phyloP scores from a whole-genome alignment of 2,797 vertebrate genomes.

The Danio choprae region DNA sequence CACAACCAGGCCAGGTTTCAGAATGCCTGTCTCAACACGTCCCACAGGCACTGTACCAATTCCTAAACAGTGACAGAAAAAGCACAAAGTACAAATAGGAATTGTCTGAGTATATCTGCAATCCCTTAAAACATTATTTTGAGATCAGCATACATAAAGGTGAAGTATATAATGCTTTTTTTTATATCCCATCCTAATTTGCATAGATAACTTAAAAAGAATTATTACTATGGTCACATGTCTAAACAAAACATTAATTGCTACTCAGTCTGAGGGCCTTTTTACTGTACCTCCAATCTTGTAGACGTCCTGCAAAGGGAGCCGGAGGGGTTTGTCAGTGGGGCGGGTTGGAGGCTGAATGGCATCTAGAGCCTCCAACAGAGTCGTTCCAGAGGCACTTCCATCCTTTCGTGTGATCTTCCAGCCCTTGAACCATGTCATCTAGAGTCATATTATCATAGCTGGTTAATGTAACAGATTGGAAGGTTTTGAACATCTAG shows the following conservation, averaged over 20 bases:
- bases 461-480: background rate
- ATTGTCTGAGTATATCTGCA: background rate
- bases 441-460: conserved; percentile 72
- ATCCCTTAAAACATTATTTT: background rate
- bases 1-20: conserved; percentile 82
- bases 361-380: conserved; percentile 92
- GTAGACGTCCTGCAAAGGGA: conserved; percentile 98
- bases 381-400: conserved; percentile 87
- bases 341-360: conserved; percentile 93
- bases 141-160: background rate
- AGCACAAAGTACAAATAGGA: background rate
- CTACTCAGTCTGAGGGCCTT: no score
- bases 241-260: background rate
- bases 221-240: background rate
- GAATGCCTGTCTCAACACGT: conserved; percentile 78
- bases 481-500: background rate
- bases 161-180: background rate
- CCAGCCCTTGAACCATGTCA: conserved; percentile 98
- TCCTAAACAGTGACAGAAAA: conserved; percentile 65
- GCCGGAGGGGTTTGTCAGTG: conserved; percentile 92
- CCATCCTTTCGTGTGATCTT: conserved; percentile 93
- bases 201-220: background rate
- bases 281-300: conserved; percentile 89
- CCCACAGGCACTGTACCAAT: conserved; percentile 85
- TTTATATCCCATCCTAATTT: background rate